These are phyloP conservation scores for Pandemis cinnamomeana DNA, from an alignment of 2,888 invertebrate species.

Conservation along the genomic window DNA sequence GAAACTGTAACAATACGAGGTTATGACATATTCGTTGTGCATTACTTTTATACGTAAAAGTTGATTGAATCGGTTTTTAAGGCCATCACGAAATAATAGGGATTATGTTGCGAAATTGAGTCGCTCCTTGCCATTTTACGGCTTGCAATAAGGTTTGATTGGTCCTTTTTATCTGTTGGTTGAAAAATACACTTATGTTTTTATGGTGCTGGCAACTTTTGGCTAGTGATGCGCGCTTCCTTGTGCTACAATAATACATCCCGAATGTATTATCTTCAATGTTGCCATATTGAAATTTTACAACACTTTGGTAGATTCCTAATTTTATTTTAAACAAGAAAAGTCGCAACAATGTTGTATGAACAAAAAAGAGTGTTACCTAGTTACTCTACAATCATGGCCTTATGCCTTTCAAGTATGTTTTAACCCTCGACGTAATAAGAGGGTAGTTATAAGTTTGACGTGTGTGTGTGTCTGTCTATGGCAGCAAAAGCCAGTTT, in stretches of 20 bases:
- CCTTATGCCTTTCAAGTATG: no score
- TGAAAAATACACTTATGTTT: constrained; percentile 35
- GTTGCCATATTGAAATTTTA: not conserved
- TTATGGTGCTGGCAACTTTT: constrained; percentile 22
- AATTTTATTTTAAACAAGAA: not conserved
- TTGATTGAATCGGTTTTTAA: constrained; percentile 37
- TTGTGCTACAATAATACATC: not conserved
- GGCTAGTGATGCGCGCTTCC: constrained; percentile 5
- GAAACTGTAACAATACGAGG: constrained; percentile 31
- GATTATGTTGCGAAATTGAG: constrained; percentile 32
- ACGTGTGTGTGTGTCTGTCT: no score
- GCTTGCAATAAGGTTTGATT: constrained; percentile 39
- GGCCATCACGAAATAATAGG: constrained; percentile 38
- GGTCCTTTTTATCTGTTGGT: constrained; percentile 35
- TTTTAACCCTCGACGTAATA: no score
- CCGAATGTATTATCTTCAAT: not conserved
- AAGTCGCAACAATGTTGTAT: no score
- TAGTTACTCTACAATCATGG: no score
- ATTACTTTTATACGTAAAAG: constrained; percentile 35
- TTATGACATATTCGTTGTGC: constrained; percentile 36
- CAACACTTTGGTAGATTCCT: not conserved
- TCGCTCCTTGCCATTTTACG: constrained; percentile 22
- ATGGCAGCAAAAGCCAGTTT: no score
- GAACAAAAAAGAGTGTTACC: no score
- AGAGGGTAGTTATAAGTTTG: no score